phyloP scores from a whole-genome alignment of 2,888 invertebrate genomes.

The Aricia artaxerxes region DNA sequence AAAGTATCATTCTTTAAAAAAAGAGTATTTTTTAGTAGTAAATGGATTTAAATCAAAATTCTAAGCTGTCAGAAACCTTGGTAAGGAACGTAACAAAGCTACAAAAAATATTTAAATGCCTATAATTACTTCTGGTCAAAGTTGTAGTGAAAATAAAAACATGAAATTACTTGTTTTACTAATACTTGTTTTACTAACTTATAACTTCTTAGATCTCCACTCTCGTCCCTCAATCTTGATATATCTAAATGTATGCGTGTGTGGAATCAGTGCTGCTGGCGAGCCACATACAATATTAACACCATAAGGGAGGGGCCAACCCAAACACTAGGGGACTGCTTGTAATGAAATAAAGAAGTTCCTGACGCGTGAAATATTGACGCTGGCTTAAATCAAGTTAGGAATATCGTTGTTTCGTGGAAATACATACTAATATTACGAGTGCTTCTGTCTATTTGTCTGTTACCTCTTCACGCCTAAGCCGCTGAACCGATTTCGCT shows the following conservation, averaged over 20 bases:
- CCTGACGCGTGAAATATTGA: constrained; percentile 9
- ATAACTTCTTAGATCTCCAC: neutral
- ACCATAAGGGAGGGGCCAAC: neutral
- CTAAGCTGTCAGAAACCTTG: too few relatives aligned
- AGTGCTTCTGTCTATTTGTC: neutral
- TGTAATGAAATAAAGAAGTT: constrained; percentile 19
- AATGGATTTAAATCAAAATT: too few relatives aligned
- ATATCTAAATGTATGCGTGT: neutral
- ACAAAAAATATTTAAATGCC: too few relatives aligned
- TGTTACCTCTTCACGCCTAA: neutral
- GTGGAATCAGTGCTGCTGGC: neutral
- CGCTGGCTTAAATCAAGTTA: neutral
- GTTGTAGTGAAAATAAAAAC: too few relatives aligned
- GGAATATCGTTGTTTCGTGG: neutral
- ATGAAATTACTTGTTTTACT: too few relatives aligned
- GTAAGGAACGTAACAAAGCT: too few relatives aligned
- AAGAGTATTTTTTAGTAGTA: too few relatives aligned
- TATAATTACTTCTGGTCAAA: too few relatives aligned
- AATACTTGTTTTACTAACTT: too few relatives aligned
- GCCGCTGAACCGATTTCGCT: too few relatives aligned
- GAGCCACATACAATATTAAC: constrained; percentile 11
- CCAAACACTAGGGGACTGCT: neutral
- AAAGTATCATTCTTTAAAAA: too few relatives aligned
- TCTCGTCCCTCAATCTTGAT: neutral
- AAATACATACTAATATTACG: neutral